These are phyloP conservation scores for Ophioninae sp. DNA, from an alignment of 2,888 invertebrate species.

Conservation along the genomic window DNA sequence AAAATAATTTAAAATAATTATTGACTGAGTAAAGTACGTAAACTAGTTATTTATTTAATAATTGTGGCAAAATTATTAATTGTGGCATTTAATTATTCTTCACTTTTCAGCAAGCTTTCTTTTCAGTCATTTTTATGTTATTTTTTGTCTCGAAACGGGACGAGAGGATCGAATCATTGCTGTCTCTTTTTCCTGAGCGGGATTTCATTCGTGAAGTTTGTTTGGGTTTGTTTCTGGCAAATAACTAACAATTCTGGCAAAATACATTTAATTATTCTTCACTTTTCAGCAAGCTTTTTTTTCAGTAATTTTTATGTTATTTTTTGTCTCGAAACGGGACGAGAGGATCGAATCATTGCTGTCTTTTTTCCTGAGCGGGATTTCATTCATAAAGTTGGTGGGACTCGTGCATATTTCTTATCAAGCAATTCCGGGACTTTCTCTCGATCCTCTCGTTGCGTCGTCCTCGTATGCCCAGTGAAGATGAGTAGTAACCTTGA, in stretches of 20 bases:
- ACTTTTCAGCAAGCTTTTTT: not conserved
- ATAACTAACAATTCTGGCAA: too few species aligned
- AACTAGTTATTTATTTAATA: too few species aligned
- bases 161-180: not conserved
- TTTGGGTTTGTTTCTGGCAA: too few species aligned
- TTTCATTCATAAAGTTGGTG: constrained; percentile 37
- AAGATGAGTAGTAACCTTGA: constrained; percentile 74
- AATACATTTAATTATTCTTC: too few species aligned
- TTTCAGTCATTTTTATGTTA: not conserved
- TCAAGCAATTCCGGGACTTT: constrained; percentile 64
- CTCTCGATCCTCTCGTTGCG: constrained; percentile 57
- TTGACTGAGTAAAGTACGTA: too few species aligned
- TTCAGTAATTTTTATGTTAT: not conserved
- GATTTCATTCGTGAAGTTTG: constrained; percentile 36
- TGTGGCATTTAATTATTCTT: too few species aligned
- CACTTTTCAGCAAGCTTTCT: not conserved
- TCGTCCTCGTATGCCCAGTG: constrained; percentile 58
- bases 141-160: not conserved
- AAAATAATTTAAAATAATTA: too few species aligned
- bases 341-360: not conserved
- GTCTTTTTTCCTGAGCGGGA: not conserved
- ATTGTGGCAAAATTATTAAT: too few species aligned
- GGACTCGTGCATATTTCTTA: constrained; percentile 32
- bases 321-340: not conserved
- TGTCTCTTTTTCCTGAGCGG: not conserved